Conservation (phyloP, 2,113 vertebrate genomes). For the Colossoma macropomum region DNA sequence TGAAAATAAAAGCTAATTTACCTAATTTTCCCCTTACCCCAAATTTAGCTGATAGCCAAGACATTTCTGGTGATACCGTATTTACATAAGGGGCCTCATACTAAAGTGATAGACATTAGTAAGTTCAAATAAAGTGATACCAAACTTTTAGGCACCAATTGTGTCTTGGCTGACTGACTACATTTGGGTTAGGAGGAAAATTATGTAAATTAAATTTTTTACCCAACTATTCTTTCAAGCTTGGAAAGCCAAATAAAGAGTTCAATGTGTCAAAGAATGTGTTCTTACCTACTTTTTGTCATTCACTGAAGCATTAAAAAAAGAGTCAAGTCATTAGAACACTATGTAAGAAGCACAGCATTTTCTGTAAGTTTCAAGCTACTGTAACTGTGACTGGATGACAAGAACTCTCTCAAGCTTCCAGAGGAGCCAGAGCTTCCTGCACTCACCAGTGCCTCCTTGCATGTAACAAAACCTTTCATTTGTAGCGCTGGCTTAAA, state of each 20-base stretch:
- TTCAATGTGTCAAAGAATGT: slow-evolving; percentile 17
- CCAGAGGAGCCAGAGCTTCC: not conserved
- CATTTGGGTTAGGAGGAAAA: no score
- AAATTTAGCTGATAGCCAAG: no score
- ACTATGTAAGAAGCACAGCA: slow-evolving; percentile 5
- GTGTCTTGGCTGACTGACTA: no score
- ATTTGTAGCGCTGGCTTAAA: not conserved
- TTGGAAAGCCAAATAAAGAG: not conserved
- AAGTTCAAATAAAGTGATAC: no score
- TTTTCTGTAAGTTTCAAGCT: not conserved
- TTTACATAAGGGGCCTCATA: no score
- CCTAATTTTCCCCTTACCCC: no score
- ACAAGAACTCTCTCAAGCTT: not conserved
- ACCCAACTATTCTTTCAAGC: not conserved
- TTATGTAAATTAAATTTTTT: not conserved
- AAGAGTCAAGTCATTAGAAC: slow-evolving; percentile 47
- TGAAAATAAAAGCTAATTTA: not conserved
- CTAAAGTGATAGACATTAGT: no score
- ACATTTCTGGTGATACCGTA: no score
- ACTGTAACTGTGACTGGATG: not conserved
- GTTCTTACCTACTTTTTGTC: slow-evolving; percentile 57
- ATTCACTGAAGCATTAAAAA: slow-evolving; percentile 63
- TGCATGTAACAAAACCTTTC: not conserved
- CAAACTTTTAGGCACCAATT: no score
- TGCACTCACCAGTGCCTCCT: not conserved